A percentile compares a stretch with the other conserved stretches of the same genome.
Evolutionary conservation across 2,888 invertebrate genomes (phyloP).

Genomic region (Athetis lepigone): DNA sequence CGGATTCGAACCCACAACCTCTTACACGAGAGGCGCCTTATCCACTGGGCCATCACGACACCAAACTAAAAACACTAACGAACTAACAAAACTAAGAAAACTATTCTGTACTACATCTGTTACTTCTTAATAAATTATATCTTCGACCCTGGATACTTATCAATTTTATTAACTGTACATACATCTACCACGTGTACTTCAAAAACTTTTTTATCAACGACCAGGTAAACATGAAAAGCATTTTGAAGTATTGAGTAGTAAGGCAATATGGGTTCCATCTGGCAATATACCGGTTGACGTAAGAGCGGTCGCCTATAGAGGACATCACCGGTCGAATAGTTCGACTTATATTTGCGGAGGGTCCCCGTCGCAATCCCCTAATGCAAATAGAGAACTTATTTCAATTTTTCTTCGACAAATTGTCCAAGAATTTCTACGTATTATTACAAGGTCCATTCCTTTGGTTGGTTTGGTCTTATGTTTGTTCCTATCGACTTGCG

Average conservation of each 20-base stretch:
- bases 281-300: conserved; percentile 45
- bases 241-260: conserved; percentile 31
- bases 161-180: too few relatives aligned
- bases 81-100: too few relatives aligned
- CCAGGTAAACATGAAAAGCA: conserved; percentile 33
- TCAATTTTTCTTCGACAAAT: conserved; percentile 59
- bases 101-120: too few relatives aligned
- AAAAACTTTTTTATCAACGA: neutral
- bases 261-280: conserved; percentile 44
- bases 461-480: conserved; percentile 39
- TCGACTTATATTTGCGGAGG: conserved; percentile 62
- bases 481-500: conserved; percentile 17
- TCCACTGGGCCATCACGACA: too few relatives aligned
- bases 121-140: too few relatives aligned
- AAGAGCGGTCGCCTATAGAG: conserved; percentile 55
- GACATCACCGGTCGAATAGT: conserved; percentile 52
- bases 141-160: too few relatives aligned
- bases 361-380: conserved; percentile 59
- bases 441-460: conserved; percentile 32
- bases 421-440: conserved; percentile 37
- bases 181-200: too few relatives aligned
- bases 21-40: too few relatives aligned
- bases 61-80: too few relatives aligned
- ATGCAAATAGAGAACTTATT: conserved; percentile 68
- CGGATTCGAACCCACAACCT: too few relatives aligned